phyloP scores from a whole-genome alignment of 2,797 vertebrate species.

The Sylvilagus floridanus region DNA sequence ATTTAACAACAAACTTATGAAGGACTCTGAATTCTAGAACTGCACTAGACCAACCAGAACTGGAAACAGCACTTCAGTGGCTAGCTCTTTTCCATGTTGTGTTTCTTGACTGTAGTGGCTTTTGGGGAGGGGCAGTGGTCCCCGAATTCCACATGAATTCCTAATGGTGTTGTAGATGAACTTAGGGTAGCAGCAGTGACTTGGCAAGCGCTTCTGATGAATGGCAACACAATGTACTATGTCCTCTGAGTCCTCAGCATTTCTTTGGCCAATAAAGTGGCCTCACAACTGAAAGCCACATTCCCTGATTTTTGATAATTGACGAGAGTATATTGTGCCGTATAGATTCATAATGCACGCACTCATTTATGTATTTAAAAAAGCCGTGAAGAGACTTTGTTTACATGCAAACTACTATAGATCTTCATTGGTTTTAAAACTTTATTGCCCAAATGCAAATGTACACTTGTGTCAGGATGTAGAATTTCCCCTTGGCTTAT shows the following conservation, averaged over 20 bases:
- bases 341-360: conserved; percentile 33
- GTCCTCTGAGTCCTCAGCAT: conserved; percentile 25
- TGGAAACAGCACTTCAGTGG: background rate
- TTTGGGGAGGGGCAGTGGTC: background rate
- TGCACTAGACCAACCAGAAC: background rate
- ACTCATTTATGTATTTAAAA: conserved; percentile 38
- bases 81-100: background rate
- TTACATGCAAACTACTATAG: background rate
- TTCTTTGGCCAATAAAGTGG: conserved; percentile 44
- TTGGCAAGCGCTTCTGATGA: background rate
- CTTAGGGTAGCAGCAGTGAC: background rate
- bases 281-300: conserved; percentile 19
- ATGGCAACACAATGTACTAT: background rate
- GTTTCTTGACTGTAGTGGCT: background rate
- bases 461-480: rapidly evolving
- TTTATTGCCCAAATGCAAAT: background rate
- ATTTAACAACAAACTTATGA: background rate
- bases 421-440: background rate
- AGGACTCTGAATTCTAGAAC: background rate
- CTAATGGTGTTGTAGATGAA: background rate
- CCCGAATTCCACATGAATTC: background rate
- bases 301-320: conserved; percentile 44
- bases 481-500: background rate
- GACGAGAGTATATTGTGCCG: conserved; percentile 36
- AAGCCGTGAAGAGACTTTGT: background rate